These are phyloP conservation scores for Notocelia uddmanniana DNA, from an alignment of 2,888 invertebrate species.

Conservation along the genomic window DNA sequence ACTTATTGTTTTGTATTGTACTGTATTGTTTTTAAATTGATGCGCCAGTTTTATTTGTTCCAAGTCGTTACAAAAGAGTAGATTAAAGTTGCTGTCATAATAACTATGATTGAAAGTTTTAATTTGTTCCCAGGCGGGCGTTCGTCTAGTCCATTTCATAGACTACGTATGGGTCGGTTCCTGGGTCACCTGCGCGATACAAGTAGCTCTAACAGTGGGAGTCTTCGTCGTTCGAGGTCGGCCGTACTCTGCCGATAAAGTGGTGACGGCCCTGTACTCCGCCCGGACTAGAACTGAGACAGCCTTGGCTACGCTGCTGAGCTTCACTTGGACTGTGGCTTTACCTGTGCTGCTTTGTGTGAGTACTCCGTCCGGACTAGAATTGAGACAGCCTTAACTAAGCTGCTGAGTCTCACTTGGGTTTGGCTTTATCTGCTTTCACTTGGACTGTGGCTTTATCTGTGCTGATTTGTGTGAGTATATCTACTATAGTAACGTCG, in stretches of 20 bases:
- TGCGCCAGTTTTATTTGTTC: too few relatives aligned
- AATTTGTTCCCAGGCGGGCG: slow-evolving; percentile 86
- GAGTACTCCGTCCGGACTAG: slow-evolving; percentile 71
- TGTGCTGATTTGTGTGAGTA: slow-evolving; percentile 90
- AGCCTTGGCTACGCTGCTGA: slow-evolving; percentile 89
- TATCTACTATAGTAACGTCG: neutral
- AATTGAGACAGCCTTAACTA: slow-evolving; percentile 83
- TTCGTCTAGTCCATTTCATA: slow-evolving; percentile 93
- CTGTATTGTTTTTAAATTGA: too few relatives aligned
- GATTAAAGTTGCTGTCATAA: too few relatives aligned
- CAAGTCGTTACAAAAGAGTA: too few relatives aligned
- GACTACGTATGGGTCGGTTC: slow-evolving; percentile 94
- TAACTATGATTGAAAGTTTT: neutral
- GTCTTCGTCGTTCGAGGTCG: slow-evolving; percentile 94
- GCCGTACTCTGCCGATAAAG: slow-evolving; percentile 92
- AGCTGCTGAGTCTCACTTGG: slow-evolving; percentile 90
- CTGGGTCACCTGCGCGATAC: slow-evolving; percentile 95
- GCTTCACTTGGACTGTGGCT: slow-evolving; percentile 95
- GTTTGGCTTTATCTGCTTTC: too few relatives aligned
- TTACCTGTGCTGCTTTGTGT: slow-evolving; percentile 93
- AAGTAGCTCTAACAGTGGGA: slow-evolving; percentile 91
- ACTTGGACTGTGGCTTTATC: slow-evolving; percentile 96
- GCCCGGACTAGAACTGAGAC: slow-evolving; percentile 66
- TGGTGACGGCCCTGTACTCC: slow-evolving; percentile 80
- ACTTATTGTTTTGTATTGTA: too few relatives aligned